A percentile compares a stretch with the other conserved stretches of the same genome.
phyloP scores from a whole-genome alignment of 1,140 invertebrate genomes.

The Yoshiicerus persimilis region DNA sequence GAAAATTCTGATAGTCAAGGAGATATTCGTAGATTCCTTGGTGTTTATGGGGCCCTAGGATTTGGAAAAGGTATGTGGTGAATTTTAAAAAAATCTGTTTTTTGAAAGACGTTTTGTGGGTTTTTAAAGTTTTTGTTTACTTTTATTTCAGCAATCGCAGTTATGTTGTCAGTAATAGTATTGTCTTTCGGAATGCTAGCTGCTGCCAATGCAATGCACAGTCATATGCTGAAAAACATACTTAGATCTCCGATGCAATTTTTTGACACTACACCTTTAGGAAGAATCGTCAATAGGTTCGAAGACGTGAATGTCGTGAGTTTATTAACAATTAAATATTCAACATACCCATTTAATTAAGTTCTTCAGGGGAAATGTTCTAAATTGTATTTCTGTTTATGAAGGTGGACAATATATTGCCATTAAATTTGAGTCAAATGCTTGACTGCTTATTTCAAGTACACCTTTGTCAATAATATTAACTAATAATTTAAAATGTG shows the following conservation, averaged over 20 bases:
- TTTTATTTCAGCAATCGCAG: background rate
- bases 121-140: no score
- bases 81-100: background rate
- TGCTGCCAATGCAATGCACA: conserved; percentile 66
- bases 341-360: no score
- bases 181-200: conserved; percentile 61
- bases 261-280: conserved; percentile 83
- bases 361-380: no score
- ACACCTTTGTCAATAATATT: conserved; percentile 10
- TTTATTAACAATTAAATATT: no score
- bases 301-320: conserved; percentile 74
- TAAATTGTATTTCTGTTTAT: conserved; percentile 52
- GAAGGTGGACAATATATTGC: conserved; percentile 63
- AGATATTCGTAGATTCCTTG: conserved; percentile 30
- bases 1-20: conserved; percentile 5
- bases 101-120: no score
- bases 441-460: conserved; percentile 52
- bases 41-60: conserved; percentile 44
- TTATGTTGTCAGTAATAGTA: conserved; percentile 53
- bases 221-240: conserved; percentile 64
- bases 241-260: conserved; percentile 72
- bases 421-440: conserved; percentile 53
- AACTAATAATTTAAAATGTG: conserved; percentile 38
- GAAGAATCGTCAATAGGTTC: conserved; percentile 82
- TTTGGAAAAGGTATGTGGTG: conserved; percentile 47